Conservation (phyloP, 2,113 vertebrate genomes). For the Xyliphius kryptos region DNA sequence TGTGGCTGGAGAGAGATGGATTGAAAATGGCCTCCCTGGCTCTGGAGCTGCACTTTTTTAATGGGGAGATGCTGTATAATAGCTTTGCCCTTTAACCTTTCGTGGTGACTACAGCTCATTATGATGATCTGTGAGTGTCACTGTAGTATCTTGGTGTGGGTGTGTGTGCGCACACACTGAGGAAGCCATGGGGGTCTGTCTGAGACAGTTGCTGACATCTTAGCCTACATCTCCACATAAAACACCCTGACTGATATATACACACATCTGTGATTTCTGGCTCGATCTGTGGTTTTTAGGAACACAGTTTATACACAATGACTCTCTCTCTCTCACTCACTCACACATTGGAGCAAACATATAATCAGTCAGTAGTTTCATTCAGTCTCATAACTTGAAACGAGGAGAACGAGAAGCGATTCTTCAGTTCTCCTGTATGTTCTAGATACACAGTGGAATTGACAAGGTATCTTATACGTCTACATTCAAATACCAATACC, state of each 20-base stretch:
- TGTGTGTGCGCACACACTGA: not conserved
- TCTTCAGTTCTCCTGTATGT: too few relatives aligned
- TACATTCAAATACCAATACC: too few relatives aligned
- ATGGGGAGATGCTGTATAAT: slow-evolving; percentile 62
- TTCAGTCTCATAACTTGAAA: too few relatives aligned
- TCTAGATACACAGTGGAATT: too few relatives aligned
- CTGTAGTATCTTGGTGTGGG: slow-evolving; percentile 39
- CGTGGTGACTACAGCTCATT: slow-evolving; percentile 60
- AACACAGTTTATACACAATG: not conserved
- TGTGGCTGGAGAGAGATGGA: slow-evolving; percentile 41
- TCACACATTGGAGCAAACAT: not conserved
- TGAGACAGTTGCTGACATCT: slow-evolving; percentile 19
- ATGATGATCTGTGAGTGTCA: slow-evolving; percentile 56
- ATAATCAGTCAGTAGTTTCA: too few relatives aligned
- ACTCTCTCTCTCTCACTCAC: not conserved
- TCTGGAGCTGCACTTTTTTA: slow-evolving; percentile 44
- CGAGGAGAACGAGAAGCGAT: too few relatives aligned
- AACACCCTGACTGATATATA: slow-evolving; percentile 22
- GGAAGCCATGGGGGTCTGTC: slow-evolving; percentile 16
- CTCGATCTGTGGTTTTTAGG: not conserved
- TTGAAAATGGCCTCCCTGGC: slow-evolving; percentile 42
- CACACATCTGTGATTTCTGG: not conserved
- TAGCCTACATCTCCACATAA: slow-evolving; percentile 21
- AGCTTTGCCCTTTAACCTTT: slow-evolving; percentile 62
- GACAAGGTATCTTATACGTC: too few relatives aligned